Evolutionary conservation across 2,797 vertebrate genomes (phyloP), one percentile per base, ranked within the genome.

Genomic region (Myiotriccus ornatus): DNA sequence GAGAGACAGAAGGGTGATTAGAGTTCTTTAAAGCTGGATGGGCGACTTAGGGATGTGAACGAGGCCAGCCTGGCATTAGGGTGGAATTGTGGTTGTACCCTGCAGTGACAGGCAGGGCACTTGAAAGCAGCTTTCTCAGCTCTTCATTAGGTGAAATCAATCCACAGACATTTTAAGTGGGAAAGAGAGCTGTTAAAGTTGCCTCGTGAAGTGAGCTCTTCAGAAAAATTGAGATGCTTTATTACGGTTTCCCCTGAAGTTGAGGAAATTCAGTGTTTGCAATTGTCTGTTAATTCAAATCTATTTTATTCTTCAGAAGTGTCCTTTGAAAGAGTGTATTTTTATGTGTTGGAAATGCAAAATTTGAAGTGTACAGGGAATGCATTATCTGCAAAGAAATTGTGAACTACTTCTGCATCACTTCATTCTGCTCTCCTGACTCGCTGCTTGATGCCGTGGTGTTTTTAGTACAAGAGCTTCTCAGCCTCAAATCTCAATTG

Each of bases 101-200:
- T 44, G 67, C 41, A 28, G 4, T 18, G 74, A 27, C 73, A 21
- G 30, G 34, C 75, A 56, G 67, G 9, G 35, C 35, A 5, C 44
- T 34, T 60, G 63, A 1, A 5, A 46, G 10, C 55, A 6, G 47
- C 83, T 62, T 63, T 37, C 62, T 52, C 19, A 8, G 53, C 73
- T n/a, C 62, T 34, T 53, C 63, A 9, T 44, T 25, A 57, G 47
- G 13, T 62, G 18, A 55, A 64, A 62, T 41, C 22, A 56, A 62
- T 50, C 37, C 7, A 0, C 4, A 11, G 1, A 3, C 3, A 0
- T 52, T 76, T 50, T 14, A 43, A 59, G 73, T 25, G 32, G 55
- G 23, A 12, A 52, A 44, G n/a, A 43, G 62, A 70, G 28, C 14
- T 14, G 37, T 34, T 81, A 27, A 43, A 64, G 56, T 8, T 18